Percentiles rank a stretch among this genome's conserved stretches.
Conservation (phyloP, 2,888 invertebrate genomes). For the Dexiosoma caninum region DNA sequence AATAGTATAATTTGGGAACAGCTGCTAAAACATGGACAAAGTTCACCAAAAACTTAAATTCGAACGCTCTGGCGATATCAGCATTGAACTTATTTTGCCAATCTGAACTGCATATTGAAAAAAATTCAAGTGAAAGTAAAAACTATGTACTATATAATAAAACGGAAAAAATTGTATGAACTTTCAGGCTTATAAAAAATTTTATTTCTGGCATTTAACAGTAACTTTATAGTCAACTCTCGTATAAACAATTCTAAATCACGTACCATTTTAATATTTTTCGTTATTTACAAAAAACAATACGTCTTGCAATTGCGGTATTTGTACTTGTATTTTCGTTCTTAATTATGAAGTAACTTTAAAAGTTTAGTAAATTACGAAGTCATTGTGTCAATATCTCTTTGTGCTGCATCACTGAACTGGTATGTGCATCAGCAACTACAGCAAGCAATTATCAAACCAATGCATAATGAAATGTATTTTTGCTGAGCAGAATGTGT, state of each 20-base stretch:
- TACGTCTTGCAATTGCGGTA: conserved; percentile 40
- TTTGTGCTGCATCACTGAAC: conserved; percentile 45
- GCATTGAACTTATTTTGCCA: no score
- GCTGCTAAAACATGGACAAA: no score
- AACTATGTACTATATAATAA: no score
- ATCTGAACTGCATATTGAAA: no score
- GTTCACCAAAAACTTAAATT: no score
- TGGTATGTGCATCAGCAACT: conserved; percentile 37
- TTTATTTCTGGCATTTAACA: no score
- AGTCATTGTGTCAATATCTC: conserved; percentile 57
- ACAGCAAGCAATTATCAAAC: conserved; percentile 1
- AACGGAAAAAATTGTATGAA: no score
- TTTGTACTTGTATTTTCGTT: conserved; percentile 3
- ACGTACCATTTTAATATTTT: not conserved
- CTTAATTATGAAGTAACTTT: conserved; percentile 36
- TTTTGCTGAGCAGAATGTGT: conserved; percentile 1
- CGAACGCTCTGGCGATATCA: no score
- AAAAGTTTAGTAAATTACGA: conserved; percentile 47
- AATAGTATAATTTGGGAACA: no score
- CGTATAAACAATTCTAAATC: not conserved
- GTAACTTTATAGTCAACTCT: no score
- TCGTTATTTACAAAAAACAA: conserved; percentile 31
- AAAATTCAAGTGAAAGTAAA: no score
- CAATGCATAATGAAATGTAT: not conserved
- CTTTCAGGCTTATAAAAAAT: no score